phyloP scores from a whole-genome alignment of 1,140 invertebrate genomes.

The Oreohelix idahoensis region DNA sequence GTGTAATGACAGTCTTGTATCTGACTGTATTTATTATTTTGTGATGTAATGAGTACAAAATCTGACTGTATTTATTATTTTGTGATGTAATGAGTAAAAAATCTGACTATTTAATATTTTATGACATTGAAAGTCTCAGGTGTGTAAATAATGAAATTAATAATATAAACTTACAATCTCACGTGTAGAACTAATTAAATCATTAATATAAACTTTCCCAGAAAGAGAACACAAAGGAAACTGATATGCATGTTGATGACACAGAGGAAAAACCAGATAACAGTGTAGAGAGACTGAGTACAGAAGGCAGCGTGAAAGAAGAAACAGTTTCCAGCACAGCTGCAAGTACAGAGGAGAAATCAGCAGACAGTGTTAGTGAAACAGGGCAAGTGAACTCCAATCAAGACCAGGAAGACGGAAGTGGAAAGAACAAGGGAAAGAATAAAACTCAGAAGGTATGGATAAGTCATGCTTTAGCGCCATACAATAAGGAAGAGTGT shows the following conservation, averaged over 20 bases:
- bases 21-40: too few species aligned
- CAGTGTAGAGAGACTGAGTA: background rate
- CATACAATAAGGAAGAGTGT: too few species aligned
- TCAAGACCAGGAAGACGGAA: background rate
- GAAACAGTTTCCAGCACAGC: background rate
- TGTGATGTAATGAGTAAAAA: too few species aligned
- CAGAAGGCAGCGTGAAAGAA: background rate
- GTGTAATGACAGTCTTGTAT: too few species aligned
- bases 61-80: too few species aligned
- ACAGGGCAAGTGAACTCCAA: background rate
- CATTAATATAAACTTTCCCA: background rate
- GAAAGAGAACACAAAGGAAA: background rate
- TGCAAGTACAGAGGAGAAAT: background rate
- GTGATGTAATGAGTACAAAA: too few species aligned
- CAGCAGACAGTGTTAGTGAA: background rate
- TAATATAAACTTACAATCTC: too few species aligned
- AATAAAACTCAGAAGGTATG: conserved; percentile 1
- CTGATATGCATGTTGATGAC: background rate
- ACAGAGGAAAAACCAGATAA: background rate
- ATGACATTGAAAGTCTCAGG: too few species aligned
- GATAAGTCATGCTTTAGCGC: background rate
- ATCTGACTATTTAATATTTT: too few species aligned
- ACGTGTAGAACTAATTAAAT: background rate
- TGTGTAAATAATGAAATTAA: too few species aligned
- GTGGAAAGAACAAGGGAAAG: background rate